These are phyloP conservation scores for Pterobdella sp. DNA, from an alignment of 2,888 invertebrate genomes.

Conservation along the genomic window DNA sequence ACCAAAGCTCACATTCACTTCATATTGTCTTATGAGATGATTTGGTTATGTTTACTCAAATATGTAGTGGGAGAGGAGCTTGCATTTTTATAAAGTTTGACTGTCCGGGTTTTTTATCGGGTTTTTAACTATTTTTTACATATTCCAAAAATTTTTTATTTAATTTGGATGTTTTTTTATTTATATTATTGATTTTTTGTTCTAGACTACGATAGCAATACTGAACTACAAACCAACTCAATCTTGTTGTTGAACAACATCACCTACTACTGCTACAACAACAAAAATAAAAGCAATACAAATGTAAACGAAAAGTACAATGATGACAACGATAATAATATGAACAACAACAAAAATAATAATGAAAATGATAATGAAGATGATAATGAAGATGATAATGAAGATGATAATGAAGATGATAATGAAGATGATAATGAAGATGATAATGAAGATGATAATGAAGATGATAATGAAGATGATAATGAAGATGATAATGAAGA, in stretches of 20 bases:
- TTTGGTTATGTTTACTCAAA: too few species aligned
- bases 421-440: conserved; percentile 12
- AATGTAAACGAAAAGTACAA: not conserved
- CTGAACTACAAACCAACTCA: not conserved
- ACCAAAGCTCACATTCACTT: not conserved
- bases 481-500: conserved; percentile 7
- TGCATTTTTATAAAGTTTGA: too few species aligned
- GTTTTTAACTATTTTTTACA: too few species aligned
- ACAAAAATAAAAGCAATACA: not conserved
- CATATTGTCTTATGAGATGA: not conserved
- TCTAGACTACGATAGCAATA: not conserved
- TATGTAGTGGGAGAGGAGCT: too few species aligned
- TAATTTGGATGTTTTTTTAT: not conserved
- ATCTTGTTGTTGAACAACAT: not conserved
- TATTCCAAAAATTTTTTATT: not conserved
- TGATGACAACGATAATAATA: conserved; percentile 10
- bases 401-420: not conserved
- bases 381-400: conserved; percentile 7
- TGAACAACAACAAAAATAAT: conserved; percentile 9
- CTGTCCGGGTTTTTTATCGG: too few species aligned
- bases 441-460: conserved; percentile 14
- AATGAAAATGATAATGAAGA: conserved; percentile 16
- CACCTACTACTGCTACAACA: not conserved
- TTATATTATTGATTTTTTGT: not conserved
- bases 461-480: conserved; percentile 16